Conservation (phyloP, 2,113 vertebrate genomes). For the Zosterops hypoxanthus region DNA sequence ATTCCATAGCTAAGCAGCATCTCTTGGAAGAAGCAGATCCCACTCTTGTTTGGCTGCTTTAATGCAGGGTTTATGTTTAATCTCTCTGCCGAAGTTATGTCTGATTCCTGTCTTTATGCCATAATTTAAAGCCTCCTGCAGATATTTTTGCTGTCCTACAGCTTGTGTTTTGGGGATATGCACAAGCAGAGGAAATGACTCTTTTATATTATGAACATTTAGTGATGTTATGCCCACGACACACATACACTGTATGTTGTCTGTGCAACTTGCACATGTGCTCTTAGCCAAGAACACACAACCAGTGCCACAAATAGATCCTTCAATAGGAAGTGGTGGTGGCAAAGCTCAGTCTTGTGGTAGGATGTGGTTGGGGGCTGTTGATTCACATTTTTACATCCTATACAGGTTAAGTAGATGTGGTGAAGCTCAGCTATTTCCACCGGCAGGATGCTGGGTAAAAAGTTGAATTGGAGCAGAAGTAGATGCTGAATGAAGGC, state of each 20-base stretch:
- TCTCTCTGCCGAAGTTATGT: background rate
- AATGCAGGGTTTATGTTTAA: background rate
- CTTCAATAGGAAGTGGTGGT: slow-evolving; percentile 13
- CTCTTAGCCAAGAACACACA: fast-evolving
- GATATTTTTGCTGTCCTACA: background rate
- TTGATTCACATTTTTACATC: background rate
- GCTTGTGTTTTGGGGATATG: background rate
- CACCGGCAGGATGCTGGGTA: background rate
- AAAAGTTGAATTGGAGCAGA: slow-evolving; percentile 41
- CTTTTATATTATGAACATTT: background rate
- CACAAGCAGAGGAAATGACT: background rate
- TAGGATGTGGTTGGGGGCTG: slow-evolving; percentile 57
- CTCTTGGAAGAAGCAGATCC: background rate
- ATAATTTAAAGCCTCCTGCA: background rate
- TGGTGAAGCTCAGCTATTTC: background rate
- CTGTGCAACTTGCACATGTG: background rate
- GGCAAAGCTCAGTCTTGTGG: background rate
- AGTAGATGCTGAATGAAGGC: slow-evolving; percentile 28
- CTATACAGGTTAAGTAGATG: background rate
- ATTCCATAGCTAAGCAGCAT: background rate
- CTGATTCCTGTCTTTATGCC: background rate
- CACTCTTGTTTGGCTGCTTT: background rate
- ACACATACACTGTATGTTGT: background rate
- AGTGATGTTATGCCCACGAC: background rate
- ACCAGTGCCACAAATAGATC: background rate